A percentile compares a stretch with the other conserved stretches of the same genome.
These are phyloP conservation scores for Hoplias malabaricus DNA, from an alignment of 2,113 vertebrate genomes.

Conservation along the genomic window DNA sequence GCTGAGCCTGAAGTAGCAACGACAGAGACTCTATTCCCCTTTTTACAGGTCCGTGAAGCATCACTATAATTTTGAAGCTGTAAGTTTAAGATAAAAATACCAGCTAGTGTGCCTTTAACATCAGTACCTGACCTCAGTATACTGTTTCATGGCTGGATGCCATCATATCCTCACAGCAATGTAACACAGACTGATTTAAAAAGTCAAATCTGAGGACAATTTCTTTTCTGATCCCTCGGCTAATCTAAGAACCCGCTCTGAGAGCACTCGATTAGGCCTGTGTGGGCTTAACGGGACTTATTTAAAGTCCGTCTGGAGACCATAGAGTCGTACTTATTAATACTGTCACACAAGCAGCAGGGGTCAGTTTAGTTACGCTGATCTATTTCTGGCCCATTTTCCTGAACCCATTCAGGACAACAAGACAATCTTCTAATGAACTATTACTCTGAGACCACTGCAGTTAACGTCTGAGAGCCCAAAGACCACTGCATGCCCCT, in stretches of 20 bases:
- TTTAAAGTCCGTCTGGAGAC: conserved; percentile 28
- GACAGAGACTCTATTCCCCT: too few species aligned
- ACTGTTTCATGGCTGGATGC: too few species aligned
- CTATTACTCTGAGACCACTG: too few species aligned
- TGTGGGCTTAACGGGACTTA: conserved; percentile 33
- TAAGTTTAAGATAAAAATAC: too few species aligned
- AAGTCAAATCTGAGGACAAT: conserved; percentile 39
- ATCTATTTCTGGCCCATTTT: conserved; percentile 22
- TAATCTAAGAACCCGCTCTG: conserved; percentile 51
- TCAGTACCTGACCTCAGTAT: too few species aligned
- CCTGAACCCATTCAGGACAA: not conserved
- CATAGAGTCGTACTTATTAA: conserved; percentile 13
- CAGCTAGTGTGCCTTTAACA: too few species aligned
- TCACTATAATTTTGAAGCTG: too few species aligned
- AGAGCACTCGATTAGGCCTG: conserved; percentile 53
- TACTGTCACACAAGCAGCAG: not conserved
- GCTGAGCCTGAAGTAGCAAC: too few species aligned
- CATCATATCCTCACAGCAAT: too few species aligned
- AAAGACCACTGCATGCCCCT: too few species aligned
- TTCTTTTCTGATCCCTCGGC: conserved; percentile 38
- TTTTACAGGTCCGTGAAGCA: too few species aligned
- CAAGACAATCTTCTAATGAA: not conserved
- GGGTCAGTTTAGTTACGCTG: not conserved
- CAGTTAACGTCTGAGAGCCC: too few species aligned
- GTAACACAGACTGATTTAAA: conserved; percentile 30